These are phyloP conservation scores for Apostichopus japonicus DNA, from an alignment of 35 echinoderm and acorn worm species.

Conservation along the genomic window DNA sequence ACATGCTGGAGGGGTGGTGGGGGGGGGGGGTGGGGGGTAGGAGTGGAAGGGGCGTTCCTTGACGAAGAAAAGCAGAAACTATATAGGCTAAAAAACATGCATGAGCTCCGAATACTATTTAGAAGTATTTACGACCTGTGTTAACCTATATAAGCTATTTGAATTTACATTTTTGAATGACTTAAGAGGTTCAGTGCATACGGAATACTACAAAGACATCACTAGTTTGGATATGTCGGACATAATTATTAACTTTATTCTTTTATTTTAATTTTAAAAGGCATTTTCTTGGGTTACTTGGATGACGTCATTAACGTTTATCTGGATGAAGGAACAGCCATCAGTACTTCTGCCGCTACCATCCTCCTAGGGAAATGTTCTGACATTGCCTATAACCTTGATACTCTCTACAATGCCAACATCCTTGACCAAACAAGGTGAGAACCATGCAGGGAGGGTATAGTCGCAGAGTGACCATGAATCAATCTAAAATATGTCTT, in stretches of 20 bases:
- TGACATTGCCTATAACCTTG: slow-evolving; percentile 61
- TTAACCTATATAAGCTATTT: too few relatives aligned
- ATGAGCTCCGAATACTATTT: too few relatives aligned
- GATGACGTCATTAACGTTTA: slow-evolving; percentile 71
- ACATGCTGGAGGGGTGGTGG: not conserved
- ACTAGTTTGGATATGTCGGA: too few relatives aligned
- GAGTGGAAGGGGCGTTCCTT: too few relatives aligned
- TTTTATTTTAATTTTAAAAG: slow-evolving; percentile 6
- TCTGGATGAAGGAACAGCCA: slow-evolving; percentile 41
- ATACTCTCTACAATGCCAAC: slow-evolving; percentile 54
- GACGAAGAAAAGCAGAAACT: too few relatives aligned
- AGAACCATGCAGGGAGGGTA: not conserved
- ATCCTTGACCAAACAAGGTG: slow-evolving; percentile 64
- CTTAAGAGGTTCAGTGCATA: too few relatives aligned
- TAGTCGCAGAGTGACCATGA: too few relatives aligned
- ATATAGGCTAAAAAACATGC: too few relatives aligned
- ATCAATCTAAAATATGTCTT: too few relatives aligned
- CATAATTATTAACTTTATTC: not conserved
- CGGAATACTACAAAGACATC: too few relatives aligned
- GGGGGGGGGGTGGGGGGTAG: not conserved
- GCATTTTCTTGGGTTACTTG: slow-evolving; percentile 61
- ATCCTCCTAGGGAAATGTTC: slow-evolving; percentile 55
- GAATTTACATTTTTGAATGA: too few relatives aligned
- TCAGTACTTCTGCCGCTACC: slow-evolving; percentile 25
- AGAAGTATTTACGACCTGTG: too few relatives aligned